These are phyloP conservation scores for Tragelaphus imberbis DNA, from an alignment of 2,113 vertebrate genomes.

Conservation along the genomic window DNA sequence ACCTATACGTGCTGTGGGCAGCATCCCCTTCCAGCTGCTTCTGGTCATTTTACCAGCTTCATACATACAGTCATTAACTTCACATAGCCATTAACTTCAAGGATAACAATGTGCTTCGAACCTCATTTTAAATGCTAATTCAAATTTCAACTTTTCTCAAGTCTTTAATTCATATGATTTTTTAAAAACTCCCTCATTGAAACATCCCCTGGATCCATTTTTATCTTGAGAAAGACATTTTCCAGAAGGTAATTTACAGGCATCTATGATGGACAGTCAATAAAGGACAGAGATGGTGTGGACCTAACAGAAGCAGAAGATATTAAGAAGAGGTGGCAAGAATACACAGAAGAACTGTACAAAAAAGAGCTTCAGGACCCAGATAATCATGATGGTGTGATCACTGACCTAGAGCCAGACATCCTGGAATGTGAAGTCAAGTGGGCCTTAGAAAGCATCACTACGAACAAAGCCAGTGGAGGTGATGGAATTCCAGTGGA, in stretches of 20 bases:
- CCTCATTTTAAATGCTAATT: neutral
- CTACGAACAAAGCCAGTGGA: too few relatives aligned
- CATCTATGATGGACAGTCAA: neutral
- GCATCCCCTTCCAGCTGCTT: neutral
- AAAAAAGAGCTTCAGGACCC: too few relatives aligned
- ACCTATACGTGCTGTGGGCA: neutral
- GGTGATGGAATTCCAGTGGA: too few relatives aligned
- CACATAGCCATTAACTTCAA: neutral
- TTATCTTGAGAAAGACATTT: constrained; percentile 26
- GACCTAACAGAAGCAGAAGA: too few relatives aligned
- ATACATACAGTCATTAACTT: neutral
- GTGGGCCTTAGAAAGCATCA: too few relatives aligned
- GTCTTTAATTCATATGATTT: neutral
- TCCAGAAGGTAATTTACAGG: neutral
- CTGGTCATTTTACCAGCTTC: neutral
- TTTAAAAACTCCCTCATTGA: neutral
- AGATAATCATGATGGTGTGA: too few relatives aligned
- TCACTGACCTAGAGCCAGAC: too few relatives aligned
- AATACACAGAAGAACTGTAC: too few relatives aligned
- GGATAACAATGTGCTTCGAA: neutral
- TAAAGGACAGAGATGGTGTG: too few relatives aligned
- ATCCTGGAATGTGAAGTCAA: too few relatives aligned
- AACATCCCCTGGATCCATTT: neutral
- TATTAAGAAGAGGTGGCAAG: too few relatives aligned
- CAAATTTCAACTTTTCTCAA: neutral